phyloP scores from a whole-genome alignment of 2,113 vertebrate genomes.

The Dinomys branickii region DNA sequence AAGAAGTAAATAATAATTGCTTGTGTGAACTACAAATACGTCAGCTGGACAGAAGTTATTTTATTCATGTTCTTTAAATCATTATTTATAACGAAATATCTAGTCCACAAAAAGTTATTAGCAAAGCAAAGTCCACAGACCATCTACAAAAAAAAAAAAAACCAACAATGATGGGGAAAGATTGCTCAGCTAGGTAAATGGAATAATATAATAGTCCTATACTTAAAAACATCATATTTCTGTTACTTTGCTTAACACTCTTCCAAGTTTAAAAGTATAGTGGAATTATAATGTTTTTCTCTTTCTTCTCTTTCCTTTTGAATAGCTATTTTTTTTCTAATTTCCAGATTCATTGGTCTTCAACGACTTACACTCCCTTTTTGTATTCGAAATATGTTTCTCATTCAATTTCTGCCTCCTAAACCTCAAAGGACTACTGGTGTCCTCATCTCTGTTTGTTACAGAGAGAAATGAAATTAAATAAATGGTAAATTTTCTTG shows the following conservation, averaged over 20 bases:
- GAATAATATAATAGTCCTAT: not conserved
- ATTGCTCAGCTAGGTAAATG: not conserved
- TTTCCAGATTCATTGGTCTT: not conserved
- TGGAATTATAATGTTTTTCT: not conserved
- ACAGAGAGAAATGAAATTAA: slow-evolving; percentile 24
- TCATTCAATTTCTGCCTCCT: slow-evolving; percentile 44
- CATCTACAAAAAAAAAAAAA: not conserved
- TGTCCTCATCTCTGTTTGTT: slow-evolving; percentile 9
- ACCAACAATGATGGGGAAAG: not conserved
- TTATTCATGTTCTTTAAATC: not conserved
- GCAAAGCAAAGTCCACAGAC: not conserved
- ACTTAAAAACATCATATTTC: not conserved
- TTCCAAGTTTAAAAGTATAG: not conserved
- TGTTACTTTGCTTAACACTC: not conserved
- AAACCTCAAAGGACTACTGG: not conserved
- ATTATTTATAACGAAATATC: slow-evolving; percentile 19
- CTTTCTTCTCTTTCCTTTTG: not conserved
- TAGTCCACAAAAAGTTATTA: slow-evolving; percentile 1
- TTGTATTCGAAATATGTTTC: slow-evolving; percentile 14
- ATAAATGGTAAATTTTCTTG: slow-evolving; percentile 22
- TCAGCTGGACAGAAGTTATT: slow-evolving; percentile 16
- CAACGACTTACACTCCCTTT: slow-evolving; percentile 10
- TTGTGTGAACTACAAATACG: slow-evolving; percentile 45
- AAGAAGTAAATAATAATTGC: slow-evolving; percentile 53
- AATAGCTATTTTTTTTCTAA: slow-evolving; percentile 31